Evolutionary conservation across 2,797 vertebrate species (phyloP).

Genomic region (Halcyon smyrnensis): DNA sequence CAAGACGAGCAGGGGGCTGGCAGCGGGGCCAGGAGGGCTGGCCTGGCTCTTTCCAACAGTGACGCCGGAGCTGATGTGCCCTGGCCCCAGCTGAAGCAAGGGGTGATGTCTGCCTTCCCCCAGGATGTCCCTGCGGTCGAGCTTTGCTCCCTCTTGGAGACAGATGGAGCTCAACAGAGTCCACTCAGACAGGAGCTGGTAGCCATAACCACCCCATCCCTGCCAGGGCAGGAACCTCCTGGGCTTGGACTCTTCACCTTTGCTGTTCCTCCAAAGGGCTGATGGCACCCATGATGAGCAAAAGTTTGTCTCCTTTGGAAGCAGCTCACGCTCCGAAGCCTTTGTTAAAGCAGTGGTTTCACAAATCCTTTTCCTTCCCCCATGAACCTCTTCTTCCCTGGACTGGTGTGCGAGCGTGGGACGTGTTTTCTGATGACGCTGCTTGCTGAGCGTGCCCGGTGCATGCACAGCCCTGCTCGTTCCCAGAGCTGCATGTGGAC

Average conservation of each 20-base stretch:
- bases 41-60: background rate
- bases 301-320: background rate
- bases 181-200: background rate
- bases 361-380: background rate
- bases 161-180: background rate
- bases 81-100: background rate
- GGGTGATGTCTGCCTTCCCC: background rate
- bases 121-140: background rate
- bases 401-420: background rate
- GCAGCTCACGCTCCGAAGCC: background rate
- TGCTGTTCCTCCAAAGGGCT: background rate
- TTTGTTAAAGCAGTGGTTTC: background rate
- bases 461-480: background rate
- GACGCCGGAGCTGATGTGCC: background rate
- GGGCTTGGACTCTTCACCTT: background rate
- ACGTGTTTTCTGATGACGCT: background rate
- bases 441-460: background rate
- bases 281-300: background rate
- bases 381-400: background rate
- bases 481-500: accelerated
- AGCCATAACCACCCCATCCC: background rate
- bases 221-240: background rate
- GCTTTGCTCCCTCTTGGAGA: background rate
- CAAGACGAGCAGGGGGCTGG: background rate
- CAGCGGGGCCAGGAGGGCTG: background rate